Base-by-base conservation (phyloP, 2,797 vertebrate genomes). In the Paedocypris micromegethes region DNA sequence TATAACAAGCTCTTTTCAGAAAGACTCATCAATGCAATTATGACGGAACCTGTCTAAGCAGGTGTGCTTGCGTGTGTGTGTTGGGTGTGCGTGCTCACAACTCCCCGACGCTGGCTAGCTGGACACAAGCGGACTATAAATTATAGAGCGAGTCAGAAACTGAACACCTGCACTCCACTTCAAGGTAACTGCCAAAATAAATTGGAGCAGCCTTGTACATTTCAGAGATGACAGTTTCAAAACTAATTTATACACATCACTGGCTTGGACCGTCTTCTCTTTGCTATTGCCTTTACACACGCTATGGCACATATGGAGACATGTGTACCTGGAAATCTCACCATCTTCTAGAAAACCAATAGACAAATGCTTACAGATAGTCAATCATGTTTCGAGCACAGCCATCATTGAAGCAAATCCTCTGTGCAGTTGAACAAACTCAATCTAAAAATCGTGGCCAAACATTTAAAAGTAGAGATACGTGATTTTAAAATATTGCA, bases 1-100 rank as follows among this genome's bases (percentile, higher is more conserved):
- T 40, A 55, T 56, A 66, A 66, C 56, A 56, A 66, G 23, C 44
- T 9, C 23, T 46, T 37, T 64, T 45, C 42, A 39, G 51, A 64
- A 45, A n/a, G 5, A 39, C 49, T 52, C 7, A 9, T 41, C 41
- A 23, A 23, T 1, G 23, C 23, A 23, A 23, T 23, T 23, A 23
- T 23, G 23, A 23, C 23, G 23, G 23, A 23, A 23, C 23, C 23
- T 23, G 23, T 23, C 61, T 63, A 48, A 2, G 61, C 61, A 64
- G 49, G 61, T 63, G 39, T 37, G 42, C 8, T 4, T 44, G 49
- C 3, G 41, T 51, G 23, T 52, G 50, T 46, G 40, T 51, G 60
- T 3, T 40, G 42, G 0, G 3, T 6, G 8, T 23, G 45, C 6
- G 2, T 42, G 45, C 45, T 56, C 6, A 48, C 55, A 64, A 56